phyloP scores from a whole-genome alignment of 2,113 vertebrate species.

The Cyanocitta stelleri region DNA sequence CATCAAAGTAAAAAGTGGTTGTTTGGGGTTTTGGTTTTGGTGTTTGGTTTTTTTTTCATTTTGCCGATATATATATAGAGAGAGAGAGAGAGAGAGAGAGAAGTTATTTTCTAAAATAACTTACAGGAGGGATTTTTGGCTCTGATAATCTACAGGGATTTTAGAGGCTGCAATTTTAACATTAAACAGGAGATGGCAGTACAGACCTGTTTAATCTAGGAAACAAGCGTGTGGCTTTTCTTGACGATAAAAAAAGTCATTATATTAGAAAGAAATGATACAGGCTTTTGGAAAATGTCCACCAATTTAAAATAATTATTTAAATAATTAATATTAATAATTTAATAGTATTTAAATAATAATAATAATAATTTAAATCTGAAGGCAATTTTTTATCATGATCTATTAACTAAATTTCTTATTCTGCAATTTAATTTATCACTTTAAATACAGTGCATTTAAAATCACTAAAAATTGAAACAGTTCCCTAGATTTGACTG shows the following conservation, averaged over 20 bases:
- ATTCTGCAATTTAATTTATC: not conserved
- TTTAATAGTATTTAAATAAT: not conserved
- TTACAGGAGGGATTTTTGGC: not conserved
- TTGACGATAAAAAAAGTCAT: no score
- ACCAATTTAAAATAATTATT: not conserved
- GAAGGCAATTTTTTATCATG: not conserved
- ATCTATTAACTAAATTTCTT: not conserved
- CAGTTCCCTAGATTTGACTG: not conserved
- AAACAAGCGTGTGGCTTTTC: fast-evolving
- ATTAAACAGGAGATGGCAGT: not conserved
- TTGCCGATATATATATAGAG: not conserved
- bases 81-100: no score
- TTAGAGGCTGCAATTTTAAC: not conserved
- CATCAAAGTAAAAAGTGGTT: not conserved
- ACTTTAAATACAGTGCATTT: not conserved
- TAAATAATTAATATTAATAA: not conserved
- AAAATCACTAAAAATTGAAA: not conserved
- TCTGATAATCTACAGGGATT: not conserved
- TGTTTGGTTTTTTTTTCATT: not conserved
- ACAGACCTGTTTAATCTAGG: not conserved
- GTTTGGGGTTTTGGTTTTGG: no score
- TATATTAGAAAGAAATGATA: not conserved
- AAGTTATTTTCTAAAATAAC: not conserved
- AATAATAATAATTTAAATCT: not conserved
- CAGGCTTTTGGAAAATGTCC: not conserved